A percentile compares a stretch with the other conserved stretches of the same genome.
Evolutionary conservation across 92 coral and sea anemone species (phyloP).

Genomic region (Phenganax marumi): DNA sequence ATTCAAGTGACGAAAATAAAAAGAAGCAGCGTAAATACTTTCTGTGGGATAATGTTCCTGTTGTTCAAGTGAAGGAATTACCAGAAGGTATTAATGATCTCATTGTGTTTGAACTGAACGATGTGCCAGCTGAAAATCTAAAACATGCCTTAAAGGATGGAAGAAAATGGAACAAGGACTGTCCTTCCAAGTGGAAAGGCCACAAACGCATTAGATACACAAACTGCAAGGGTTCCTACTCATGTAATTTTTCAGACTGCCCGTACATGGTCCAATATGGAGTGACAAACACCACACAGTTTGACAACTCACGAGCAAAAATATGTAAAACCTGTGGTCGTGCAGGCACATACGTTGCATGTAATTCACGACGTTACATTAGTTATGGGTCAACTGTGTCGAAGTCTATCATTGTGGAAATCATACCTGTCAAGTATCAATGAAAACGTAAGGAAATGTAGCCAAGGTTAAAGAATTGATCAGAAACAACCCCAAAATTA

Average conservation of each 20-base stretch:
- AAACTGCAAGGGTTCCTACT: conserved; percentile 28
- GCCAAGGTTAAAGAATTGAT: conserved; percentile 13
- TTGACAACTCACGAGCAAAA: neutral
- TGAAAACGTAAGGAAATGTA: neutral
- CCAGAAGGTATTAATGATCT: conserved; percentile 53
- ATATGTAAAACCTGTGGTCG: conserved; percentile 31
- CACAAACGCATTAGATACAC: conserved; percentile 16
- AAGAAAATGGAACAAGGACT: conserved; percentile 29
- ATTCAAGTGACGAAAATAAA: neutral
- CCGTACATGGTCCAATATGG: conserved; percentile 21
- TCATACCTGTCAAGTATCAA: conserved; percentile 23
- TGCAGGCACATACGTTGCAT: conserved; percentile 19
- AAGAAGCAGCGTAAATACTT: neutral
- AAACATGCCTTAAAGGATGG: neutral
- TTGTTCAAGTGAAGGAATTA: neutral
- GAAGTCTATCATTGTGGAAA: conserved; percentile 37
- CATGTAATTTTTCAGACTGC: conserved; percentile 8
- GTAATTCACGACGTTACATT: conserved; percentile 52
- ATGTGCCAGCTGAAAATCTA: neutral
- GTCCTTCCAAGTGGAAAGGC: conserved; percentile 32
- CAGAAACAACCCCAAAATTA: neutral
- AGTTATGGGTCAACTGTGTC: conserved; percentile 30
- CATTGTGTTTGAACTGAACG: conserved; percentile 10
- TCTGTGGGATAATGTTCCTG: neutral
- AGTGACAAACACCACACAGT: neutral